phyloP scores from a whole-genome alignment of 2,797 vertebrate species.

The Myotis daubentonii region DNA sequence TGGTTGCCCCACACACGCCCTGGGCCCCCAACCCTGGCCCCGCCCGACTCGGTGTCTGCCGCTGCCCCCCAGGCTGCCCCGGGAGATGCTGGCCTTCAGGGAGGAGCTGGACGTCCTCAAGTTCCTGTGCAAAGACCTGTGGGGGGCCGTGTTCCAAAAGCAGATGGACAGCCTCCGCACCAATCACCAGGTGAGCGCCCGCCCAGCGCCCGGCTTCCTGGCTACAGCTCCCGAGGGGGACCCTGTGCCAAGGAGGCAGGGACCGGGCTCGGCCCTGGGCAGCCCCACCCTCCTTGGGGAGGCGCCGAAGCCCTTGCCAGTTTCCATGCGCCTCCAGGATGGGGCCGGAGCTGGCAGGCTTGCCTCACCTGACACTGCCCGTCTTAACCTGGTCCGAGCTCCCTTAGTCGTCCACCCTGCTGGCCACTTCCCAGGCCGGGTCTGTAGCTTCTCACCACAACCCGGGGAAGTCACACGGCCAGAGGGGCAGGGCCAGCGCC shows the following conservation, averaged over 20 bases:
- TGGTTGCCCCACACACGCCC: background rate
- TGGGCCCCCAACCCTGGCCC: background rate
- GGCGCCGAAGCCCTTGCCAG: fast-evolving
- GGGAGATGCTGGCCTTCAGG: conserved; percentile 90
- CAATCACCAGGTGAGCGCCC: conserved; percentile 90
- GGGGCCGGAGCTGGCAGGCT: fast-evolving
- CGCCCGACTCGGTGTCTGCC: background rate
- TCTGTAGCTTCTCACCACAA: background rate
- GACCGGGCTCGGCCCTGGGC: fast-evolving
- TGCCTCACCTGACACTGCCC: fast-evolving
- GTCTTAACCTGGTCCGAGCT: fast-evolving
- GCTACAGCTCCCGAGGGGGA: background rate
- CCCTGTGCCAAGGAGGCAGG: background rate
- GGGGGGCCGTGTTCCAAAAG: conserved; percentile 90
- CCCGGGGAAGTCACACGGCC: background rate
- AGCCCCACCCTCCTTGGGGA: background rate
- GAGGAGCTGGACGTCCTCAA: conserved; percentile 93
- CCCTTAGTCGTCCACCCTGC: fast-evolving
- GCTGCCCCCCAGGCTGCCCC: conserved; percentile 86
- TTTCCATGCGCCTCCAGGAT: background rate
- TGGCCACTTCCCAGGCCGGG: background rate
- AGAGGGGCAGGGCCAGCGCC: background rate
- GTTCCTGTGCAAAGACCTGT: conserved; percentile 94
- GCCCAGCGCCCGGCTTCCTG: fast-evolving
- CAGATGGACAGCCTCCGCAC: conserved; percentile 93